These are phyloP conservation scores for Baryphthengus martii DNA, from an alignment of 2,113 vertebrate genomes.

Conservation along the genomic window DNA sequence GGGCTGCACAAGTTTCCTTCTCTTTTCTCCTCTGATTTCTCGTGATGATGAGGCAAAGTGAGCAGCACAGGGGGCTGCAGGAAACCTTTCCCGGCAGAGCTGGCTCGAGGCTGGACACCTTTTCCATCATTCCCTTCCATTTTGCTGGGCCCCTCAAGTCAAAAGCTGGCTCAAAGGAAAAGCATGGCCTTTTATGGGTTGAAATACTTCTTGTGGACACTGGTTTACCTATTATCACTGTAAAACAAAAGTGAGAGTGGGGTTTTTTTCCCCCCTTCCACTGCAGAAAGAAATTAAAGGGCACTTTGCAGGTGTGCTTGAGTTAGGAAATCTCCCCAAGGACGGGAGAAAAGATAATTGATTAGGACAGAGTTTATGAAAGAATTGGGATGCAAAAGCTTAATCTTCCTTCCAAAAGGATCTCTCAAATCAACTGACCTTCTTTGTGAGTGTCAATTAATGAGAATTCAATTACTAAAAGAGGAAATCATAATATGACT, in stretches of 20 bases:
- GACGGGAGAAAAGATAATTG: not conserved
- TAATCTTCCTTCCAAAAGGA: not conserved
- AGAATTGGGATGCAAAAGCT: not conserved
- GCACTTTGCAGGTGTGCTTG: not conserved
- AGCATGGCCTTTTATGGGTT: not conserved
- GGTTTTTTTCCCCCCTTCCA: not conserved
- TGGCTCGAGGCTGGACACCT: not conserved
- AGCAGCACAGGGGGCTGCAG: not conserved
- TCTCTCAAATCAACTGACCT: slow-evolving; percentile 21
- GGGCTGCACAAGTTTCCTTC: not conserved
- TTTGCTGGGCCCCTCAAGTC: not conserved
- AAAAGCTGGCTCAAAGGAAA: not conserved
- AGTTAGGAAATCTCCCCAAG: not conserved
- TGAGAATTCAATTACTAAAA: slow-evolving; percentile 30
- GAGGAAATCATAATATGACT: not conserved
- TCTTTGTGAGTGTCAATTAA: not conserved
- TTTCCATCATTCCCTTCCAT: fast-evolving
- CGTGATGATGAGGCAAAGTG: not conserved
- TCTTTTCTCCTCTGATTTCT: not conserved
- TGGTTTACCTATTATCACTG: not conserved
- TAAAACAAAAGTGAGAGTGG: not conserved
- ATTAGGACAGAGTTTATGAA: not conserved
- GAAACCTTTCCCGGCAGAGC: not conserved
- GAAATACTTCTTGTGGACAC: not conserved
- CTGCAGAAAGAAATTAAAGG: not conserved